Evolutionary conservation across 2,888 invertebrate species (phyloP).

Genomic region (Alsophila aescularia): DNA sequence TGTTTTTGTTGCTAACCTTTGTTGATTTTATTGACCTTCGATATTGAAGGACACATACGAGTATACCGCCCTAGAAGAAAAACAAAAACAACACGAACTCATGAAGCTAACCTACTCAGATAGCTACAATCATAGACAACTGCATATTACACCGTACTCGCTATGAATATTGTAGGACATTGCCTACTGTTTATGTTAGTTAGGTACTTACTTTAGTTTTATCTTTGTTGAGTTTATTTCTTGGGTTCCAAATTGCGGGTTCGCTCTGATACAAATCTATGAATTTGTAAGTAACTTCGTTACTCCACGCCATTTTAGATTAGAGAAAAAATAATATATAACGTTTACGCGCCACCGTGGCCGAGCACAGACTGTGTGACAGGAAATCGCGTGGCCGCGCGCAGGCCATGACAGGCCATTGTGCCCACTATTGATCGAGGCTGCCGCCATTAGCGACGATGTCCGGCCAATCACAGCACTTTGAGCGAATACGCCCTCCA

Average conservation of each 20-base stretch:
- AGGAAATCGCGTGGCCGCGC: slow-evolving; percentile 5
- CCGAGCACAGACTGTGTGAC: slow-evolving; percentile 1
- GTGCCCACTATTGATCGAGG: slow-evolving; percentile 5
- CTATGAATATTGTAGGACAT: too few relatives aligned
- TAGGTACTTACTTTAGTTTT: slow-evolving; percentile 10
- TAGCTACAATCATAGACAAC: too few relatives aligned
- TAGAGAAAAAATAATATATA: not conserved
- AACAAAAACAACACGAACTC: too few relatives aligned
- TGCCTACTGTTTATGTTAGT: too few relatives aligned
- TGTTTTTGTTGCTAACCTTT: too few relatives aligned
- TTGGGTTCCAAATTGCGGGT: slow-evolving; percentile 14
- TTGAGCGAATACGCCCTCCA: not conserved
- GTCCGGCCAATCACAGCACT: slow-evolving; percentile 10
- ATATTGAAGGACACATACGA: too few relatives aligned
- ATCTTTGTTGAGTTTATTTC: slow-evolving; percentile 4
- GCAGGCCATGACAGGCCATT: slow-evolving; percentile 9
- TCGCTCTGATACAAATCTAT: slow-evolving; percentile 9
- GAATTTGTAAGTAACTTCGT: slow-evolving; percentile 7
- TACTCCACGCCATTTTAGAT: slow-evolving; percentile 10
- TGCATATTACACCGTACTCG: too few relatives aligned
- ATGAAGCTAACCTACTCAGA: too few relatives aligned
- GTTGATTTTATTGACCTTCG: too few relatives aligned
- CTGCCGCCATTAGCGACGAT: slow-evolving; percentile 6
- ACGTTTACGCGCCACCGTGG: slow-evolving; percentile 9
- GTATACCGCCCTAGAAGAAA: too few relatives aligned